A percentile compares a stretch with the other conserved stretches of the same genome.
Conservation (phyloP, 1,140 invertebrate genomes). For the Drosophila suzukii region DNA sequence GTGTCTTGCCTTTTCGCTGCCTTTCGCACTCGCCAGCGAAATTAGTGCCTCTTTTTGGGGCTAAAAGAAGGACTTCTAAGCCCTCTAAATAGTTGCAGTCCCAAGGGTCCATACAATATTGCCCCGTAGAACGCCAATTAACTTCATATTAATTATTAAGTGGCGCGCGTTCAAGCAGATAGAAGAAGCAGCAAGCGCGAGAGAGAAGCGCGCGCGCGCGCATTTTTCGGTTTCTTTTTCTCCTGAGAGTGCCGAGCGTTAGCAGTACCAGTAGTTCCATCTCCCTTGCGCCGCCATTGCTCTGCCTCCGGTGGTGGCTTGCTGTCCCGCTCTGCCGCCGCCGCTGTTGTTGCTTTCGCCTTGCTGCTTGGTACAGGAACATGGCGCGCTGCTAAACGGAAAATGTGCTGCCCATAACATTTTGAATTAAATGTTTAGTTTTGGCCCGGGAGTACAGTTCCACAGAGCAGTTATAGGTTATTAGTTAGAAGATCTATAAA, state of each 20-base stretch:
- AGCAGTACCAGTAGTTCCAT: constrained; percentile 38
- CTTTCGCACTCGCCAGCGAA: constrained; percentile 45
- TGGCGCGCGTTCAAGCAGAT: constrained; percentile 56
- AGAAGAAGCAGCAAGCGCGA: constrained; percentile 3
- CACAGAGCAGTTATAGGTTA: background rate
- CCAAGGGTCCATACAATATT: constrained; percentile 4
- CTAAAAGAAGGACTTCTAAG: background rate
- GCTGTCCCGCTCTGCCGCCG: constrained; percentile 12
- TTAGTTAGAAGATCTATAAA: background rate
- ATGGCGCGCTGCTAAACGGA: constrained; percentile 19
- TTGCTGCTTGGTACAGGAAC: constrained; percentile 24
- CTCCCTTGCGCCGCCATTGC: constrained; percentile 49
- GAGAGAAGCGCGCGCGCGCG: constrained; percentile 47
- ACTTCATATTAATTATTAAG: constrained; percentile 54
- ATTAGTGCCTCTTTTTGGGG: constrained; percentile 13
- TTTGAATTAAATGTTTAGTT: constrained; percentile 27
- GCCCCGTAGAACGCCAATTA: constrained; percentile 24
- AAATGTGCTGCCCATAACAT: constrained; percentile 13
- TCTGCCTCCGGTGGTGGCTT: constrained; percentile 21
- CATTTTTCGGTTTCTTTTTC: constrained; percentile 33
- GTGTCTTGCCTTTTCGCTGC: constrained; percentile 71
- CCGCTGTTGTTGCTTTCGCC: constrained; percentile 3
- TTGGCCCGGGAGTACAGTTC: constrained; percentile 14
- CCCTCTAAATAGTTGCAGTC: constrained; percentile 10
- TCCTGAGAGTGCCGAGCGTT: constrained; percentile 4